These are phyloP conservation scores for Melinaea menophilus DNA, from an alignment of 2,888 invertebrate species.

Conservation along the genomic window DNA sequence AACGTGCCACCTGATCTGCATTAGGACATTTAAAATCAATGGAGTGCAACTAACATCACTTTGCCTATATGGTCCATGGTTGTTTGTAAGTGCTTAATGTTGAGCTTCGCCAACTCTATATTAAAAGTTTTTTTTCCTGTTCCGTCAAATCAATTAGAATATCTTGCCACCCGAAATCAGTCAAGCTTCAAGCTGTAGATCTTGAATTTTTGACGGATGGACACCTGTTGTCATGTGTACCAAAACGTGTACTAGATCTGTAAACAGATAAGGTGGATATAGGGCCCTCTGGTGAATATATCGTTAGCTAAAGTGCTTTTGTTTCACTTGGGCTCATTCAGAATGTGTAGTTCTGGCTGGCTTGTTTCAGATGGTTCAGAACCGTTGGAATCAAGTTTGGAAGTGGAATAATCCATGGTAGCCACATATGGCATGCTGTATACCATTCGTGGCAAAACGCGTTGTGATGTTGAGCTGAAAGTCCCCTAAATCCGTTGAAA, in stretches of 20 bases:
- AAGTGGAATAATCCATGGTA: slow-evolving; percentile 33
- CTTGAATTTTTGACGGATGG: slow-evolving; percentile 27
- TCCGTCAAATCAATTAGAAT: slow-evolving; percentile 17
- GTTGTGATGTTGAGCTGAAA: slow-evolving; percentile 11
- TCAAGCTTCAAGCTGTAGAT: slow-evolving; percentile 31
- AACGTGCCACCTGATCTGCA: background rate
- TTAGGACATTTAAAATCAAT: slow-evolving; percentile 6
- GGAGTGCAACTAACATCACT: slow-evolving; percentile 1
- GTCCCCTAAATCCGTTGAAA: too few species aligned
- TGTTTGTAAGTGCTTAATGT: slow-evolving; percentile 9
- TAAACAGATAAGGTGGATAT: slow-evolving; percentile 29
- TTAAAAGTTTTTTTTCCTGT: slow-evolving; percentile 1
- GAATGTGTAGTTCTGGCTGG: slow-evolving; percentile 26
- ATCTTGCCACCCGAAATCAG: slow-evolving; percentile 31
- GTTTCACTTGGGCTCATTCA: slow-evolving; percentile 37
- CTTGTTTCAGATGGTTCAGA: slow-evolving; percentile 28
- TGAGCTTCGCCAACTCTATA: slow-evolving; percentile 7
- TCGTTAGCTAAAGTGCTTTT: slow-evolving; percentile 39
- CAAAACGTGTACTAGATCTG: slow-evolving; percentile 27
- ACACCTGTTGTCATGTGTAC: slow-evolving; percentile 31
- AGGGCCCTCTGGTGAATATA: slow-evolving; percentile 37
- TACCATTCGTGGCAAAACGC: slow-evolving; percentile 29
- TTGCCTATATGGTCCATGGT: slow-evolving; percentile 7
- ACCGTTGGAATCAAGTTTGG: slow-evolving; percentile 22
- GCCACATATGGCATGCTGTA: slow-evolving; percentile 7